Base-by-base conservation (phyloP, 2,888 invertebrate species). In the Hecatera dysodea region DNA sequence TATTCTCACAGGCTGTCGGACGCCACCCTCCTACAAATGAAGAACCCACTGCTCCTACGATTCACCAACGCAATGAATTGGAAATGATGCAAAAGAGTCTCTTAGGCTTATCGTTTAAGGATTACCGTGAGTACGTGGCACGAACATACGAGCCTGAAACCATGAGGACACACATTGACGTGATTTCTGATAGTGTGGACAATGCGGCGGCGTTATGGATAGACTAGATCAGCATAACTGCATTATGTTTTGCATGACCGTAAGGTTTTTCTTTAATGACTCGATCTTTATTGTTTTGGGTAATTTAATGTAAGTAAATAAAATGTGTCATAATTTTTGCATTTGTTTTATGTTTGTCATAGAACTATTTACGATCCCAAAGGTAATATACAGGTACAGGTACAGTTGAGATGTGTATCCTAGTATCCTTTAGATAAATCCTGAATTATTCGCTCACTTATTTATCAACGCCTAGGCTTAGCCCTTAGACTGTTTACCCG, bases 1-100 rank as follows among this genome's bases (percentile, higher is more conserved):
- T 3, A 33, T n/a, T 17, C 2, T 24, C 60, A 52, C 62, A 70
- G 70, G 73, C 73, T 44, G 19, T 15, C 5, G 62, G 17, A 73
- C 50, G 70, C 11, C 17, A 44, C 11, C 33, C 50, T 22, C 42
- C 50, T 6, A 4, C 27, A 15, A n/a, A 22, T 22, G 56, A 36
- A 36, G 17, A 56, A 15, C 0, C 9, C 15, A 36, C 56, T 22
- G 33, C 27, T 19, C 50, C 50, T 6, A 9, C 27, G 11, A 4
- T 33, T 15, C n/a, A 6, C 7, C 61, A 61, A 19, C 70, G 61
- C 19, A 73, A 70, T 22, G 73, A 73, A 1, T 33, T 73, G 42
- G 70, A 70, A 42, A 33, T 61, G 33, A 61, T 61, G 19, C 61
- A 61, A 24, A 70, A 61, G 50, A 17, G n/a, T 42, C 70, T 73